phyloP scores from a whole-genome alignment of 2,113 vertebrate genomes.

The Copsychus sechellarum region DNA sequence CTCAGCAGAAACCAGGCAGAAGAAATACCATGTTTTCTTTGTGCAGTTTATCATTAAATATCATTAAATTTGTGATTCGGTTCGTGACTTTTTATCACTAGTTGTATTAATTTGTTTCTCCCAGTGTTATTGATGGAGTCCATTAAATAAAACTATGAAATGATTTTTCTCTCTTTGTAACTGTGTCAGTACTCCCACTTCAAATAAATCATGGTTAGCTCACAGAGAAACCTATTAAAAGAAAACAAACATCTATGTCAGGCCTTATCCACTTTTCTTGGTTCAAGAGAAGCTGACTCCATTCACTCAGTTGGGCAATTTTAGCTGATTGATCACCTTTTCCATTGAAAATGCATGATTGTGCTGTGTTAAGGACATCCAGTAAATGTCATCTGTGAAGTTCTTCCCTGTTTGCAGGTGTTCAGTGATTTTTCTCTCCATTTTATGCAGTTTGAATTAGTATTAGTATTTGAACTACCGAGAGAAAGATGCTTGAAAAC shows the following conservation, averaged over 20 bases:
- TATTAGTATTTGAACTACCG: neutral
- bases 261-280: neutral
- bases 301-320: neutral
- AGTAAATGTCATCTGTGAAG: slow-evolving; percentile 1
- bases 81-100: neutral
- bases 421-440: neutral
- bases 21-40: neutral
- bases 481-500: neutral
- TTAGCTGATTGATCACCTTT: neutral
- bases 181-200: neutral
- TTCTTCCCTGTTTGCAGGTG: neutral
- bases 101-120: neutral
- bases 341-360: neutral
- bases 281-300: neutral
- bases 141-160: neutral
- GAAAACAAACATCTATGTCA: neutral
- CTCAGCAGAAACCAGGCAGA: neutral
- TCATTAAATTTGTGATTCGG: neutral
- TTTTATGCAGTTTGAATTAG: neutral
- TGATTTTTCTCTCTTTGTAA: neutral
- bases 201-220: neutral
- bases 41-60: neutral
- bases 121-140: neutral
- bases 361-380: neutral
- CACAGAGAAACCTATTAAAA: neutral